phyloP scores from a whole-genome alignment of 2,888 invertebrate genomes.

The Eilema sororculum region DNA sequence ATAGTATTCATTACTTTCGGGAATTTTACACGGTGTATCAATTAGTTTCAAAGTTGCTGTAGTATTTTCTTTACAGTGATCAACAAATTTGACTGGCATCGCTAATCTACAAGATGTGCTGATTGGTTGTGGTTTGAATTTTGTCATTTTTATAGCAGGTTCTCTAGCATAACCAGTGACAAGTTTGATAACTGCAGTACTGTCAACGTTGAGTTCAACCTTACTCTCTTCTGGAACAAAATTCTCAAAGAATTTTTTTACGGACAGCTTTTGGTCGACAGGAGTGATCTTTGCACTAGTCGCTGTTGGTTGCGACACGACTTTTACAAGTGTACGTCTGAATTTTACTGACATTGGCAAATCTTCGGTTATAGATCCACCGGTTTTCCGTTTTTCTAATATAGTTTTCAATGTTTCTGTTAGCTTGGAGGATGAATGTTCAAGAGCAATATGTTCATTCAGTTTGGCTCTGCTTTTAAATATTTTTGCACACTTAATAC shows the following conservation, averaged over 20 bases:
- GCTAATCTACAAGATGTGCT: constrained; percentile 42
- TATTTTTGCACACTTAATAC: constrained; percentile 69
- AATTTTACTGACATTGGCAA: constrained; percentile 53
- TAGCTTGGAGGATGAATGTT: constrained; percentile 69
- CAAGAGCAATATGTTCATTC: constrained; percentile 58
- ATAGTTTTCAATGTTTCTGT: constrained; percentile 75
- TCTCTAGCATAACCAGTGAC: constrained; percentile 33
- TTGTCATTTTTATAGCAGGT: constrained; percentile 65
- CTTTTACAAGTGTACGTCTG: constrained; percentile 65
- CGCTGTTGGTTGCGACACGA: constrained; percentile 28
- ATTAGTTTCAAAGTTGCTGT: constrained; percentile 61
- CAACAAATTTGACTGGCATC: constrained; percentile 68
- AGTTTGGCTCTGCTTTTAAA: constrained; percentile 65
- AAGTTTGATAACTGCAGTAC: constrained; percentile 53
- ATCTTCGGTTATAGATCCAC: constrained; percentile 32
- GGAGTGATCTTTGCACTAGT: constrained; percentile 57
- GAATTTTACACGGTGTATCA: constrained; percentile 9
- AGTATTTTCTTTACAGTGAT: constrained; percentile 40
- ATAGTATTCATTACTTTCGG: constrained; percentile 35
- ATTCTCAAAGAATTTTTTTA: constrained; percentile 74
- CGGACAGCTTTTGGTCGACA: constrained; percentile 60
- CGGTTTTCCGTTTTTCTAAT: constrained; percentile 65
- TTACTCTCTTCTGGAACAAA: constrained; percentile 69
- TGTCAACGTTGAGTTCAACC: constrained; percentile 21
- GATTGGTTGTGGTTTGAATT: constrained; percentile 51